A percentile compares a stretch with the other conserved stretches of the same genome.
These are phyloP conservation scores for Eueides isabella DNA, from an alignment of 1,140 invertebrate genomes.

Conservation along the genomic window DNA sequence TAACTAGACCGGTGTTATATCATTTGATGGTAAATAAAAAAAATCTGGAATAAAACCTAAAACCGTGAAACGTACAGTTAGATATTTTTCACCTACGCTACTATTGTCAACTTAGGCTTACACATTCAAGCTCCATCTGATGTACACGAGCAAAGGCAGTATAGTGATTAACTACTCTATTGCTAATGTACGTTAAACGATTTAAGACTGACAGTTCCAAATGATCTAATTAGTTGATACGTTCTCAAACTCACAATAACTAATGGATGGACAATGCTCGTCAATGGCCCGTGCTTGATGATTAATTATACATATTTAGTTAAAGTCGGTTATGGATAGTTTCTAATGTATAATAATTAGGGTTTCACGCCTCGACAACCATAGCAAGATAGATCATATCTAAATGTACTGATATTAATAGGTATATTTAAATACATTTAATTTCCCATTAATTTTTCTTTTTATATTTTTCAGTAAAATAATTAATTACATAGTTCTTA, in stretches of 20 bases:
- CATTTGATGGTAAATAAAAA: no score
- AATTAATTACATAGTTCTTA: neutral
- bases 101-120: no score
- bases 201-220: conserved; percentile 43
- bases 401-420: no score
- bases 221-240: conserved; percentile 39
- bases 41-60: no score
- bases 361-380: no score
- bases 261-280: conserved; percentile 14
- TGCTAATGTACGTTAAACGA: conserved; percentile 25
- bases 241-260: conserved; percentile 18
- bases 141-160: neutral
- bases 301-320: conserved; percentile 19
- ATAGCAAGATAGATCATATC: no score
- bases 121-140: neutral
- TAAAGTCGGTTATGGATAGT: conserved; percentile 5
- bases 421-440: neutral
- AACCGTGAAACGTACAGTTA: no score
- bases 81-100: no score
- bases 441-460: neutral
- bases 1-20: no score
- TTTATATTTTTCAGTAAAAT: neutral
- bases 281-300: conserved; percentile 10
- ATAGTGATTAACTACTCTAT: conserved; percentile 5
- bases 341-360: neutral